A percentile compares a stretch with the other conserved stretches of the same genome.
phyloP scores from a whole-genome alignment of 2,888 invertebrate genomes.

The Trissolcus brochymenae region DNA sequence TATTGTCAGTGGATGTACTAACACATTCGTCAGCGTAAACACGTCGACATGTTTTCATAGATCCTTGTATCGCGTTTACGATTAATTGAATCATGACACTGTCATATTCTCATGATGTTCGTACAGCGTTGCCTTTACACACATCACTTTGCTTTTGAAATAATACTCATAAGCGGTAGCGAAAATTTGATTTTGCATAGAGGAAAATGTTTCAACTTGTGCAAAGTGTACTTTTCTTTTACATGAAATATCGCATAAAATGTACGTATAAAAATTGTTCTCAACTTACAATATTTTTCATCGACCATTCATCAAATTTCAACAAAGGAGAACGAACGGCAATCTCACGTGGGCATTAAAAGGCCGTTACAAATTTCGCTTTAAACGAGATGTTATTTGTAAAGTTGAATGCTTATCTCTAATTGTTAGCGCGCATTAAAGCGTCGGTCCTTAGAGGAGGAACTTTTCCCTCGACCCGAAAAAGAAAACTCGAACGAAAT shows the following conservation, averaged over 20 bases:
- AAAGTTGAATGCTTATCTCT: constrained; percentile 13
- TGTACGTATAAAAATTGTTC: no score
- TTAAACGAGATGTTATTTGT: constrained; percentile 24
- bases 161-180: constrained; percentile 13
- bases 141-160: constrained; percentile 34
- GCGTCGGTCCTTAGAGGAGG: constrained; percentile 19
- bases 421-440: constrained; percentile 9
- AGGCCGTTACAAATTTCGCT: not conserved
- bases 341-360: no score
- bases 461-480: not conserved
- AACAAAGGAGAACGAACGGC: no score
- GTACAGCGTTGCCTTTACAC: constrained; percentile 32
- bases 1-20: constrained; percentile 37
- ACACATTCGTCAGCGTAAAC: constrained; percentile 27
- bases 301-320: no score
- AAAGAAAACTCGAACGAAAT: not conserved
- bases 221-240: no score
- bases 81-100: constrained; percentile 49
- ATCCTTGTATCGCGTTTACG: constrained; percentile 19
- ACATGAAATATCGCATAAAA: no score
- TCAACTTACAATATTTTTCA: no score
- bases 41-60: constrained; percentile 14
- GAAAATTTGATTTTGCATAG: no score
- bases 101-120: constrained; percentile 45
- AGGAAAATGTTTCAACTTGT: no score